These are phyloP conservation scores for Synergus itoensis DNA, from an alignment of 2,888 invertebrate genomes.

Conservation along the genomic window DNA sequence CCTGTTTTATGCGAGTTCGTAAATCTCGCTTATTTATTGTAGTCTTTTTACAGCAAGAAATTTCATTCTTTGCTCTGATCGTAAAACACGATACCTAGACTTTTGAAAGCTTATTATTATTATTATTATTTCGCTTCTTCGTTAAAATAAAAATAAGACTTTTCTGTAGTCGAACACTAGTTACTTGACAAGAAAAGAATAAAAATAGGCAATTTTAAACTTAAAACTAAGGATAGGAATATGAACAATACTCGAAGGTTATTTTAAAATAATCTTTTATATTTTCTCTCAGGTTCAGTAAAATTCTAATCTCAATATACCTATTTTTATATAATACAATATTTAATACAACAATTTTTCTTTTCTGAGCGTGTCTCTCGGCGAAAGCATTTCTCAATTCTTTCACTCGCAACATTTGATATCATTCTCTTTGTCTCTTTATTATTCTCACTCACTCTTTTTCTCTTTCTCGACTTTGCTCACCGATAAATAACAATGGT, in stretches of 20 bases:
- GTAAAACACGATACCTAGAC: background rate
- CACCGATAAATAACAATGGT: constrained; percentile 60
- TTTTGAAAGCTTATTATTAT: too few species aligned
- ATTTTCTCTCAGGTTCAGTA: constrained; percentile 70
- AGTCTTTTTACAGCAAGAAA: constrained; percentile 45
- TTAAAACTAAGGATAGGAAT: background rate
- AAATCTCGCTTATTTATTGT: constrained; percentile 43
- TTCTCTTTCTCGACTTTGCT: constrained; percentile 42
- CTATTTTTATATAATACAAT: constrained; percentile 61
- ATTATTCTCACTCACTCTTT: constrained; percentile 47
- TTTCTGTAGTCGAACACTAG: background rate
- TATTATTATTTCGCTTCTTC: constrained; percentile 14
- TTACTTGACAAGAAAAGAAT: background rate
- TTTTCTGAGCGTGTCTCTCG: constrained; percentile 55
- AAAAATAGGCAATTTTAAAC: background rate
- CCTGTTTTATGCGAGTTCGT: constrained; percentile 44
- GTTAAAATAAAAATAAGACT: background rate
- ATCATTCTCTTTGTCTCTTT: constrained; percentile 50
- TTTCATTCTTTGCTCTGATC: constrained; percentile 45
- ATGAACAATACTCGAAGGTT: constrained; percentile 46
- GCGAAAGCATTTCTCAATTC: constrained; percentile 55
- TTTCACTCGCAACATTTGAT: constrained; percentile 46
- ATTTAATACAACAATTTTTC: constrained; percentile 64
- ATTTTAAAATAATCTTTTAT: constrained; percentile 74
- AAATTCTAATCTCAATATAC: constrained; percentile 63